phyloP scores from a whole-genome alignment of 2,888 invertebrate genomes.

The Amblyjoppa fuscipennis region DNA sequence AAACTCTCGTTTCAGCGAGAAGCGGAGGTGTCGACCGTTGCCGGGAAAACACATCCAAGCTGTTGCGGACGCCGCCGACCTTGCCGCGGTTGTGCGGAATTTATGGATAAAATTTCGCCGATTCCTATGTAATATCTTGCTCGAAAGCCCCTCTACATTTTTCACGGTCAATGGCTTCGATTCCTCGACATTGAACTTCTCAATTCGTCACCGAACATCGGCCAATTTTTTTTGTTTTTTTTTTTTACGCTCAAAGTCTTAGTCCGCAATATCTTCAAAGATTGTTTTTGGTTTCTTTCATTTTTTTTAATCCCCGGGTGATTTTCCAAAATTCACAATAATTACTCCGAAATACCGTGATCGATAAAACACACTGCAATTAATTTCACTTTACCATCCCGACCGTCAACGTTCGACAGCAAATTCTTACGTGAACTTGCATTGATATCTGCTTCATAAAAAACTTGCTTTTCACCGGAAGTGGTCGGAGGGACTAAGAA shows the following conservation, averaged over 20 bases:
- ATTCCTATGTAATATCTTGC: constrained; percentile 31
- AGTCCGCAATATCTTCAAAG: neutral
- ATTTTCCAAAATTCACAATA: no score
- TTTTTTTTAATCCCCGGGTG: no score
- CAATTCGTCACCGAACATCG: neutral
- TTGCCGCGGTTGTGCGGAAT: constrained; percentile 24
- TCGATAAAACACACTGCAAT: no score
- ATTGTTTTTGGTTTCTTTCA: no score
- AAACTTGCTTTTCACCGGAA: no score
- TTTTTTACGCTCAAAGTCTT: neutral
- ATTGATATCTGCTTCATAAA: no score
- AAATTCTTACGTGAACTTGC: no score
- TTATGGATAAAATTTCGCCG: constrained; percentile 34
- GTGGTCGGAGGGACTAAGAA: no score
- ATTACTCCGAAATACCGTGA: no score
- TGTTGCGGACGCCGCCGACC: constrained; percentile 20
- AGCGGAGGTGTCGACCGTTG: constrained; percentile 1
- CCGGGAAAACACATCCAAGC: constrained; percentile 27
- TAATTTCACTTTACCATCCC: no score
- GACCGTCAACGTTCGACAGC: no score
- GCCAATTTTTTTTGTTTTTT: neutral
- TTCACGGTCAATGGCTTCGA: constrained; percentile 36
- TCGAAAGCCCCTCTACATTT: neutral
- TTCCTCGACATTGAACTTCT: neutral
- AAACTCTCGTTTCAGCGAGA: constrained; percentile 29